phyloP scores from a whole-genome alignment of 35 echinoderm and acorn worm genomes.

The Holothuria glaberrima region DNA sequence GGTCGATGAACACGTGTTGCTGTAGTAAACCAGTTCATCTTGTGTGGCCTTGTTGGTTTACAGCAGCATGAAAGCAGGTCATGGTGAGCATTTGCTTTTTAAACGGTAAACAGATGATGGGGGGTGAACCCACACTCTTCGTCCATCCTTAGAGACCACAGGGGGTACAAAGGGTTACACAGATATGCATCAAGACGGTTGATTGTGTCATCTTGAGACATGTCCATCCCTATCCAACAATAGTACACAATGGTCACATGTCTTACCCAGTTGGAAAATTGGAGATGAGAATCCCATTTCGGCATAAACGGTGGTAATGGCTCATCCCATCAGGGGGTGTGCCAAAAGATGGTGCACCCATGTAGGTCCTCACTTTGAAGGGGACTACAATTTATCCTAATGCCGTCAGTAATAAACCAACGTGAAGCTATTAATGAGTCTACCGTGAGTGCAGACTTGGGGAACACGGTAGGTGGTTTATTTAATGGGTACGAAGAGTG shows the following conservation, averaged over 20 bases:
- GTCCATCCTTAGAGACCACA: not conserved
- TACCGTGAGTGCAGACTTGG: too few relatives aligned
- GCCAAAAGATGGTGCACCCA: not conserved
- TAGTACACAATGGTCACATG: not conserved
- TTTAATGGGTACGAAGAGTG: too few relatives aligned
- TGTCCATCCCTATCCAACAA: too few relatives aligned
- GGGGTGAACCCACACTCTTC: not conserved
- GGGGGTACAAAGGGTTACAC: not conserved
- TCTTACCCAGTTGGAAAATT: not conserved
- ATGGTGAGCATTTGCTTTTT: not conserved
- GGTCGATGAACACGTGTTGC: not conserved
- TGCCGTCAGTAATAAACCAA: not conserved
- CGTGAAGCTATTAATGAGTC: too few relatives aligned
- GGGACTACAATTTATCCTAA: constrained; percentile 5
- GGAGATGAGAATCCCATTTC: constrained; percentile 18
- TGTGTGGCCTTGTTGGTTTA: constrained; percentile 28
- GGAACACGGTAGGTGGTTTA: too few relatives aligned
- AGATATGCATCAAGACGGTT: not conserved
- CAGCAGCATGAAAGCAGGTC: not conserved
- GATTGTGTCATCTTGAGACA: constrained; percentile 5
- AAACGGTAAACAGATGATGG: constrained; percentile 25
- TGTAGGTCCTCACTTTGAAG: constrained; percentile 13
- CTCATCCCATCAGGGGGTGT: not conserved
- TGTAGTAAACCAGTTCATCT: not conserved
- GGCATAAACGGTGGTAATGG: constrained; percentile 17